Evolutionary conservation across 2,888 invertebrate genomes (phyloP).

Genomic region (Trissoscelio sp.): DNA sequence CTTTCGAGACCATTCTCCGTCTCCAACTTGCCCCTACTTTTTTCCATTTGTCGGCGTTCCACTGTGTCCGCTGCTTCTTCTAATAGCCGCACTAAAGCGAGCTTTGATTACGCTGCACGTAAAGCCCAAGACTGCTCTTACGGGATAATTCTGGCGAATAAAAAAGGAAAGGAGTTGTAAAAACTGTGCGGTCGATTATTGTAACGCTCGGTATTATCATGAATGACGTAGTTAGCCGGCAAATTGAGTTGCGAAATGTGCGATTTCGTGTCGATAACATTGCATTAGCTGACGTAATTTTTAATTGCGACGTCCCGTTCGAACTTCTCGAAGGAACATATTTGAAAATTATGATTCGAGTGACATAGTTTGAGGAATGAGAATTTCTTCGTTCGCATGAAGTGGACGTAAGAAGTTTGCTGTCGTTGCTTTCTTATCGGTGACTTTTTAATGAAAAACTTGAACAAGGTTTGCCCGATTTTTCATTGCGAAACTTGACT

Average conservation of each 20-base stretch:
- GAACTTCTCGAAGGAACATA: background rate
- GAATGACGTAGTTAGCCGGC: constrained; percentile 33
- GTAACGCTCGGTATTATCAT: constrained; percentile 26
- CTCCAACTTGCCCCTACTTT: constrained; percentile 30
- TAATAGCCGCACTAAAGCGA: constrained; percentile 56
- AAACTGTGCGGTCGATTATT: constrained; percentile 39
- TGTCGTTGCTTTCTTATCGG: background rate
- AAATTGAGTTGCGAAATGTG: constrained; percentile 16
- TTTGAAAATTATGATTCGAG: background rate
- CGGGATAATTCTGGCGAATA: constrained; percentile 19
- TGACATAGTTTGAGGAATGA: background rate
- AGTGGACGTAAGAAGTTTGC: background rate
- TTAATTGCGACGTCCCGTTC: background rate
- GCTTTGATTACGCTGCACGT: constrained; percentile 65
- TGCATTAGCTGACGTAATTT: constrained; percentile 8
- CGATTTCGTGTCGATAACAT: constrained; percentile 13
- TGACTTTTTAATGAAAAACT: constrained; percentile 7
- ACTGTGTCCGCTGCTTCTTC: constrained; percentile 48
- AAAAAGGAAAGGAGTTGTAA: constrained; percentile 34
- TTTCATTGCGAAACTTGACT: constrained; percentile 13
- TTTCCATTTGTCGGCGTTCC: constrained; percentile 39
- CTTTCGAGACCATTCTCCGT: constrained; percentile 45
- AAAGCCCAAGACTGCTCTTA: constrained; percentile 43
- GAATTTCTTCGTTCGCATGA: background rate
- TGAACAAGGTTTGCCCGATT: constrained; percentile 2